A percentile compares a stretch with the other conserved stretches of the same genome.
phyloP scores from a whole-genome alignment of 1,140 invertebrate genomes.

The Pseudomyrmex dendroicus region DNA sequence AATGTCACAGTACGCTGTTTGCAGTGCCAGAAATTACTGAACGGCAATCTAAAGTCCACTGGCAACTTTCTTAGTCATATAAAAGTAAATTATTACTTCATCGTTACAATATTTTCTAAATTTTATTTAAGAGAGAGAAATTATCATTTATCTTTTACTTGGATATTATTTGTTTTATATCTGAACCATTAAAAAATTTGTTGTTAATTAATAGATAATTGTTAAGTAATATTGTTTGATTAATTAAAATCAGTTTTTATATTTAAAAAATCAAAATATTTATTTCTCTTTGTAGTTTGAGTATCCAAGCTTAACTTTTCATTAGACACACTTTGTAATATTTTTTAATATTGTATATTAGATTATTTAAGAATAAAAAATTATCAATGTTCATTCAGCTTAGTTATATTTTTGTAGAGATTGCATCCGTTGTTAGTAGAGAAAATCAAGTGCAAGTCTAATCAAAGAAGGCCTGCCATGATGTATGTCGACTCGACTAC shows the following conservation, averaged over 20 bases:
- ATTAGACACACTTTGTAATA: neutral
- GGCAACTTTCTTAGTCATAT: slow-evolving; percentile 84
- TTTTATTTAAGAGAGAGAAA: no score
- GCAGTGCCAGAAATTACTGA: slow-evolving; percentile 83
- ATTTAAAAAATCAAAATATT: no score
- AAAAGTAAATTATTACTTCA: slow-evolving; percentile 76
- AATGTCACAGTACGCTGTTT: slow-evolving; percentile 83
- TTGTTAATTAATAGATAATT: no score
- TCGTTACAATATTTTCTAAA: no score
- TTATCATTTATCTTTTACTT: no score
- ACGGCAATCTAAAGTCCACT: slow-evolving; percentile 84
- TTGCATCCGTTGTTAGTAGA: slow-evolving; percentile 82
- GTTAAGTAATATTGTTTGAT: no score
- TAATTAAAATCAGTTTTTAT: no score
- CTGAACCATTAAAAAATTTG: no score
- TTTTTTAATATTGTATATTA: neutral
- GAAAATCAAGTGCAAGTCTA: slow-evolving; percentile 83
- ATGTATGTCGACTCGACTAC: slow-evolving; percentile 81
- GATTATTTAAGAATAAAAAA: neutral
- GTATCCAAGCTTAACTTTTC: neutral
- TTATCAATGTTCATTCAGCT: slow-evolving; percentile 40
- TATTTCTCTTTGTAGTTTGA: neutral
- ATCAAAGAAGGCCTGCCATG: slow-evolving; percentile 83
- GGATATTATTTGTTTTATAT: no score
- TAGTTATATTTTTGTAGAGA: slow-evolving; percentile 74